Percentiles rank a stretch among this genome's conserved stretches.
Conservation (phyloP, 2,888 invertebrate genomes). For the Andrena chrysosceles region DNA sequence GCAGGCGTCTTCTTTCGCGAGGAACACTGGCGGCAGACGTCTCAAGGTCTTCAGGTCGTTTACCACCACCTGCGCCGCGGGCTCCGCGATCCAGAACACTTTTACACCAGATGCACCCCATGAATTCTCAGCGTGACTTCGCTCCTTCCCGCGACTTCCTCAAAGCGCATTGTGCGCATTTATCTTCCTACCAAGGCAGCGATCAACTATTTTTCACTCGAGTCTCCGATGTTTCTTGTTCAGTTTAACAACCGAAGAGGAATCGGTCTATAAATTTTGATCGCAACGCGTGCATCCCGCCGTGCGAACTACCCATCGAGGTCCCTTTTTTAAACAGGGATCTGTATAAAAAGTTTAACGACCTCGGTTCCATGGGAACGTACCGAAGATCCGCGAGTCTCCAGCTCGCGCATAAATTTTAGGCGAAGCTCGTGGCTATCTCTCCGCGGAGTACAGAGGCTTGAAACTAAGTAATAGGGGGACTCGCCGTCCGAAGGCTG, state of each 20-base stretch:
- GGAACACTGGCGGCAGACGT: constrained; percentile 73
- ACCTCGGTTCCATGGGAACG: background rate
- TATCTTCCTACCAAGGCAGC: background rate
- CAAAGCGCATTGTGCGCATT: background rate
- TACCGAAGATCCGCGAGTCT: background rate
- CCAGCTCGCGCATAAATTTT: constrained; percentile 1
- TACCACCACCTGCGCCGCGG: constrained; percentile 82
- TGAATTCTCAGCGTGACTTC: constrained; percentile 24
- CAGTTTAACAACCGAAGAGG: background rate
- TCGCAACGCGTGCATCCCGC: background rate
- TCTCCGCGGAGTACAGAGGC: background rate
- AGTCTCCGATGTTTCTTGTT: background rate
- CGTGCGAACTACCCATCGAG: too few relatives aligned
- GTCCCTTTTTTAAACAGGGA: background rate
- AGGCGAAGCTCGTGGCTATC: background rate
- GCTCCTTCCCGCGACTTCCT: constrained; percentile 2
- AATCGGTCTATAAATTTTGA: background rate
- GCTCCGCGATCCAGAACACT: constrained; percentile 68
- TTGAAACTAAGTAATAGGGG: constrained; percentile 6
- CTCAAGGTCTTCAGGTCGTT: constrained; percentile 83
- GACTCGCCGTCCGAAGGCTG: constrained; percentile 25
- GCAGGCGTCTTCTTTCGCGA: constrained; percentile 60
- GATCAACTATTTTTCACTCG: background rate
- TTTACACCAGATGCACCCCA: constrained; percentile 53
- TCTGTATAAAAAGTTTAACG: background rate